phyloP scores from a whole-genome alignment of 2,888 invertebrate species.

The Archips xylosteana region DNA sequence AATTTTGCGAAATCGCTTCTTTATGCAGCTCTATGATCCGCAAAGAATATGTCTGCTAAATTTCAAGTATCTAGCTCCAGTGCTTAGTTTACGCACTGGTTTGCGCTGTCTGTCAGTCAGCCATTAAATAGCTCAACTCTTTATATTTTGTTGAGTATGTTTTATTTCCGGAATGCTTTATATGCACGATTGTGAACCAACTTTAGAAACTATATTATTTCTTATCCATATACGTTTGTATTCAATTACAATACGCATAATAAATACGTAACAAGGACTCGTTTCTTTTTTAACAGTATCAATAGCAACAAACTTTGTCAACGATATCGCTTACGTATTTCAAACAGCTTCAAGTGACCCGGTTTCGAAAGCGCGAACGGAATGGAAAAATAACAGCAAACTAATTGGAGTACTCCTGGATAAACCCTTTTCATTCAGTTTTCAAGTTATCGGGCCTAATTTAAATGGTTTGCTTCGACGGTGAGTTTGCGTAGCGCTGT shows the following conservation, averaged over 20 bases:
- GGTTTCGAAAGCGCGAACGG: constrained; percentile 67
- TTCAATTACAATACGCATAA: neutral
- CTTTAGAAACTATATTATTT: neutral
- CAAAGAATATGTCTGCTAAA: too few species aligned
- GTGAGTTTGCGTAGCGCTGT: constrained; percentile 67
- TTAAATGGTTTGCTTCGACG: constrained; percentile 80
- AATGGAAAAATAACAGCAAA: constrained; percentile 84
- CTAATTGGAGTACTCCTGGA: constrained; percentile 82
- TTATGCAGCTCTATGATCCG: too few species aligned
- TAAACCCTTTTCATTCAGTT: constrained; percentile 81
- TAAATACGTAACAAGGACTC: neutral
- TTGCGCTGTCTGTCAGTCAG: too few species aligned
- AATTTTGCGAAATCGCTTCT: too few species aligned
- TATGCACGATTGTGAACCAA: too few species aligned
- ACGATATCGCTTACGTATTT: constrained; percentile 27
- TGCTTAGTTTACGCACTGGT: too few species aligned
- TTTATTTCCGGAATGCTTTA: too few species aligned
- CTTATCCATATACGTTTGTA: neutral
- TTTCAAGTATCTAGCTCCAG: too few species aligned
- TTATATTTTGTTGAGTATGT: too few species aligned
- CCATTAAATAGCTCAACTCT: too few species aligned
- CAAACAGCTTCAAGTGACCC: constrained; percentile 57
- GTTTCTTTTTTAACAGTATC: neutral
- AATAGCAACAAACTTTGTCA: constrained; percentile 9
- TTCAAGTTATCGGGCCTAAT: constrained; percentile 82